Evolutionary conservation across 1,140 invertebrate genomes (phyloP).

Genomic region (Drosophila lacteicornis): DNA sequence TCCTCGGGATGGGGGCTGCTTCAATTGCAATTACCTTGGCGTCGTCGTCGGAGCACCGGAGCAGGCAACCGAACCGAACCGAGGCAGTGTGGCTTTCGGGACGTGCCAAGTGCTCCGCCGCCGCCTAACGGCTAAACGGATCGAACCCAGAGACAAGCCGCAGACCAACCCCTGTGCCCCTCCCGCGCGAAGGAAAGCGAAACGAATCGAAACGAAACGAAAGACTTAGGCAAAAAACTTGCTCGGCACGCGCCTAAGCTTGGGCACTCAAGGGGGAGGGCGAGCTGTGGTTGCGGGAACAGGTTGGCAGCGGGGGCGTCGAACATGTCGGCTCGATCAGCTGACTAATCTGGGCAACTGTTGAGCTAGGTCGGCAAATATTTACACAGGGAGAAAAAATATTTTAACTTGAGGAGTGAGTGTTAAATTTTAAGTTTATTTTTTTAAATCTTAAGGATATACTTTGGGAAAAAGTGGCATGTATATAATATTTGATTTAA

Average conservation of each 20-base stretch:
- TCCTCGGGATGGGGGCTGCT: conserved; percentile 25
- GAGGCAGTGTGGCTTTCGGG: conserved; percentile 3
- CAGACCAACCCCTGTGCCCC: conserved; percentile 1
- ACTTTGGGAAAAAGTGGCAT: too few species aligned
- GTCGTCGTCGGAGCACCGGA: conserved; percentile 1
- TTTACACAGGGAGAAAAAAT: not conserved
- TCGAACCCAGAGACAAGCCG: conserved; percentile 37
- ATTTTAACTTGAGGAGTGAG: too few species aligned
- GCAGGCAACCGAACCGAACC: conserved; percentile 22
- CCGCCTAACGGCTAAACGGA: conserved; percentile 44
- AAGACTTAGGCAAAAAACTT: conserved; percentile 47
- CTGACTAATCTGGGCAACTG: conserved; percentile 28
- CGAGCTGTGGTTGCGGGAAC: not conserved
- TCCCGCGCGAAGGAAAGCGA: conserved; percentile 9
- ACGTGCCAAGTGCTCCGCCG: conserved; percentile 37
- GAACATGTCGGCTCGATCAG: conserved; percentile 34
- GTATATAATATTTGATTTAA: too few species aligned
- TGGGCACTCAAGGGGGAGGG: not conserved
- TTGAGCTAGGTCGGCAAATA: conserved; percentile 32
- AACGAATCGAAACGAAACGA: conserved; percentile 32
- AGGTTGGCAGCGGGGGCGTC: conserved; percentile 40
- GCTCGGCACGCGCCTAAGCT: conserved; percentile 47
- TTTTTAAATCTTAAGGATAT: too few species aligned
- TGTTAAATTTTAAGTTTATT: not conserved
- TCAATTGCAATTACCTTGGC: conserved; percentile 59